Evolutionary conservation across 1,140 invertebrate species (phyloP), one percentile per base, ranked within the genome.

Genomic region (Drosophila varians): DNA sequence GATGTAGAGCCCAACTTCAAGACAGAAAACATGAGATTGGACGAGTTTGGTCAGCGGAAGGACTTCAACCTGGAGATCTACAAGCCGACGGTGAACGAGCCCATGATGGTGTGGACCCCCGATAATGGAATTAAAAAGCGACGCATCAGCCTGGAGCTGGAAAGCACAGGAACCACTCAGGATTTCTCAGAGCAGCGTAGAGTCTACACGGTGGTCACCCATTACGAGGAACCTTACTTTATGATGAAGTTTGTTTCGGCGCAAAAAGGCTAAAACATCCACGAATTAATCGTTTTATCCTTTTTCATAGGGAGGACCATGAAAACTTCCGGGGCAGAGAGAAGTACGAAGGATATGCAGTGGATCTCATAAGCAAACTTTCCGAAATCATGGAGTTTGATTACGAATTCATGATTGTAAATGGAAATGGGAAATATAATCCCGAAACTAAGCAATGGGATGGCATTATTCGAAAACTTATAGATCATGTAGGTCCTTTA

Each of bases 31-130:
- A 94, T 98, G 42, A 92, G 92, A 34, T 95, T 98, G 57, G 94
- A 96, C 72, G 93, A 94, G 46, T 60, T 91, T 90, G 96, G 96
- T 2, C 92, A 94, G 77, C 92, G 96, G 23, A 93, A 92, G 12
- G 93, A 95, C 47, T 97, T 96, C 77, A 93, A 94, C 28, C 91
- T 98, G 21, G 94, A 96, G 83, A 94, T 98, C 52, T 93, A 97
- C 36, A 90, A 90, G 34, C 89, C 89, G 0, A 90, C 89, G 0
- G 76, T 88, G 0, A 88, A 90, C 70, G 83, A 90, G 43, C 77
- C 87, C 1, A n/a, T 90, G 19, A 77, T 87, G 52, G 28, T 90
- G 0, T 90, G 89, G 89, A 88, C 74, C 0, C 72, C 89, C 0
- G 79, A 88, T 5, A 77, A 66, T 49, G 79, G 68, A 7, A 82